Evolutionary conservation across 2,888 invertebrate genomes (phyloP).

Genomic region (Hololepta plana): DNA sequence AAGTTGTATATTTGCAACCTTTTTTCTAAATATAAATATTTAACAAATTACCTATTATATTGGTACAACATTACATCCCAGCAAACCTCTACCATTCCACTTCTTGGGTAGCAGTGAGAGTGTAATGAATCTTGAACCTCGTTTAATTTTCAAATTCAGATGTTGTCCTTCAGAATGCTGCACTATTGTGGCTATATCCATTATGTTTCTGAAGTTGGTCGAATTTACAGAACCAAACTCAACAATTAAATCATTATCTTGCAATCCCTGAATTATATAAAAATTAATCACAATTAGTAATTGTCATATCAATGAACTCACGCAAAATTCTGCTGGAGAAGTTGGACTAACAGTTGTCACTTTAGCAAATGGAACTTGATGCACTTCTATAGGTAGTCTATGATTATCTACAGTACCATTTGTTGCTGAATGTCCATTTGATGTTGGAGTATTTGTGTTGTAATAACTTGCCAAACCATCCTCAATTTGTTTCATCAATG

Average conservation of each 20-base stretch:
- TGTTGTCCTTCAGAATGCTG: slow-evolving; percentile 36
- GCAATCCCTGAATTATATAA: slow-evolving; percentile 39
- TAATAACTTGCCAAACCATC: slow-evolving; percentile 41
- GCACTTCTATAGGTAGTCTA: slow-evolving; percentile 8
- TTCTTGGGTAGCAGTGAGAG: slow-evolving; percentile 48
- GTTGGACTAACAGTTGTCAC: slow-evolving; percentile 54
- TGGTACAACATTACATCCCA: slow-evolving; percentile 46
- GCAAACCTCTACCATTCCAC: slow-evolving; percentile 62
- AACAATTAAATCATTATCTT: slow-evolving; percentile 47
- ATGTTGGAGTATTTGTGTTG: slow-evolving; percentile 7
- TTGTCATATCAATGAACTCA: slow-evolving; percentile 25
- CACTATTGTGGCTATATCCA: slow-evolving; percentile 51
- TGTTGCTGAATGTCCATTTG: slow-evolving; percentile 9
- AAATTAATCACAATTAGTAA: slow-evolving; percentile 2
- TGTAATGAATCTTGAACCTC: slow-evolving; percentile 32
- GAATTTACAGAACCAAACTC: slow-evolving; percentile 63
- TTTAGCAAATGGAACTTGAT: slow-evolving; percentile 38
- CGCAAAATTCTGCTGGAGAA: slow-evolving; percentile 71
- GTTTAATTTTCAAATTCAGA: slow-evolving; percentile 32
- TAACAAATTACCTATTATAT: too few relatives aligned
- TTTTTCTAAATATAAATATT: too few relatives aligned
- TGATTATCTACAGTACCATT: slow-evolving; percentile 12
- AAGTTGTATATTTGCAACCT: too few relatives aligned
- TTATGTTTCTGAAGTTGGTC: slow-evolving; percentile 47
- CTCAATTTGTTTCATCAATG: slow-evolving; percentile 70